Evolutionary conservation across 2,888 invertebrate species (phyloP).

Genomic region (Drosophila kanekoi): DNA sequence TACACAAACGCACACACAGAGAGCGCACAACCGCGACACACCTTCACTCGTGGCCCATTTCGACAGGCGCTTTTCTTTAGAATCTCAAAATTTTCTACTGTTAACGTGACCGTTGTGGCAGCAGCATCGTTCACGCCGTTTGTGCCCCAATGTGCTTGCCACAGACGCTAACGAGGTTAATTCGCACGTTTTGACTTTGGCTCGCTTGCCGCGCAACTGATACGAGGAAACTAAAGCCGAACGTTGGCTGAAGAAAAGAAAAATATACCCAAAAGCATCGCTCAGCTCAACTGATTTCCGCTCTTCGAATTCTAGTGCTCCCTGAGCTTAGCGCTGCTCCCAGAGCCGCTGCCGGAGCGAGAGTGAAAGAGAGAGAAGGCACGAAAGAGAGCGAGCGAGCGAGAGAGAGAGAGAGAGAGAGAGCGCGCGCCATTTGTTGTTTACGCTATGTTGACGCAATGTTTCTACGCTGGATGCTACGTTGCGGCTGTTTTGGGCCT

Average conservation of each 20-base stretch:
- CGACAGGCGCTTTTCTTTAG: conserved; percentile 60
- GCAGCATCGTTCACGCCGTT: conserved; percentile 43
- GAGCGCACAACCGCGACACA: conserved; percentile 56
- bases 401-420: conserved; percentile 2
- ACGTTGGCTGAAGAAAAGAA: conserved; percentile 11
- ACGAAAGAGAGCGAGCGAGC: conserved; percentile 1
- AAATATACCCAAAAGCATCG: conserved; percentile 36
- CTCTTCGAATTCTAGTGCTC: conserved; percentile 17
- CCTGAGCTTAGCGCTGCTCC: conserved; percentile 33
- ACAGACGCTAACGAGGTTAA: conserved; percentile 47
- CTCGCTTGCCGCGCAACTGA: conserved; percentile 73
- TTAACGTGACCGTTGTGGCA: conserved; percentile 61
- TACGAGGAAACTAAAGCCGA: conserved; percentile 45
- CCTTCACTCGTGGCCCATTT: conserved; percentile 76
- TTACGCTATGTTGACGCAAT: conserved; percentile 44
- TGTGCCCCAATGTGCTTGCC: conserved; percentile 20
- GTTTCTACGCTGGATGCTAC: conserved; percentile 4
- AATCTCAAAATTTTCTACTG: conserved; percentile 64
- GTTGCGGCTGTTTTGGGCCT: neutral
- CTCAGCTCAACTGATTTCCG: conserved; percentile 34
- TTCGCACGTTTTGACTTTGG: conserved; percentile 73
- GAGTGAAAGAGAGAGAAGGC: conserved; percentile 10
- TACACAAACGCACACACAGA: conserved; percentile 1
- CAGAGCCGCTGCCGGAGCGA: neutral
- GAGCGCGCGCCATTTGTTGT: conserved; percentile 23